Conservation (phyloP, 2,113 vertebrate species). For the Siphamia tubifer region DNA sequence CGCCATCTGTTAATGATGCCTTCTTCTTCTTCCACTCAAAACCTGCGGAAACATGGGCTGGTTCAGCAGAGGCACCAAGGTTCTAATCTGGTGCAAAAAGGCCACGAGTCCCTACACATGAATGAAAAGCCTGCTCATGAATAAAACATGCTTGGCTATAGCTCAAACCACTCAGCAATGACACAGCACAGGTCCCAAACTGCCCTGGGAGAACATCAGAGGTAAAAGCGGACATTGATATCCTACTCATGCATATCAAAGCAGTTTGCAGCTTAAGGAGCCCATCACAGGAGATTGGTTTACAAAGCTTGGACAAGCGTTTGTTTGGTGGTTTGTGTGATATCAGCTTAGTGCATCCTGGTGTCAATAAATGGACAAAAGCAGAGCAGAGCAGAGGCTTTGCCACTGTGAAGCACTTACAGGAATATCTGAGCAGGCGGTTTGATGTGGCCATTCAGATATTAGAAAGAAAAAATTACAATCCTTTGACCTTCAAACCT, state of each 20-base stretch:
- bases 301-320: conserved; percentile 37
- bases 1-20: not conserved
- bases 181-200: conserved; percentile 13
- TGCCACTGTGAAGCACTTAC: conserved; percentile 2
- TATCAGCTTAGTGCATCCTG: conserved; percentile 1
- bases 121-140: conserved; percentile 10
- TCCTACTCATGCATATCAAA: conserved; percentile 8
- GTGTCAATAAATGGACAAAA: conserved; percentile 16
- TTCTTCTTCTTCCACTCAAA: no score
- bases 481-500: no score
- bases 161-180: not conserved
- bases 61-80: no score
- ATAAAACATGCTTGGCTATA: conserved; percentile 8
- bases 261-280: conserved; percentile 8
- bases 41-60: no score
- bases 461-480: no score
- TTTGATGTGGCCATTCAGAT: no score
- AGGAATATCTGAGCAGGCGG: no score
- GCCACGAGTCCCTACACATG: no score
- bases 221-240: conserved; percentile 28
- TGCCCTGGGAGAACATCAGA: conserved; percentile 23
- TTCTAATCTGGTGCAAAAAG: no score
- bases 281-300: conserved; percentile 26
- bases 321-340: conserved; percentile 33
- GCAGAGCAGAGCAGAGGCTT: conserved; percentile 21